Base-by-base conservation (phyloP, 2,888 invertebrate genomes). In the Rotaria macrura region DNA sequence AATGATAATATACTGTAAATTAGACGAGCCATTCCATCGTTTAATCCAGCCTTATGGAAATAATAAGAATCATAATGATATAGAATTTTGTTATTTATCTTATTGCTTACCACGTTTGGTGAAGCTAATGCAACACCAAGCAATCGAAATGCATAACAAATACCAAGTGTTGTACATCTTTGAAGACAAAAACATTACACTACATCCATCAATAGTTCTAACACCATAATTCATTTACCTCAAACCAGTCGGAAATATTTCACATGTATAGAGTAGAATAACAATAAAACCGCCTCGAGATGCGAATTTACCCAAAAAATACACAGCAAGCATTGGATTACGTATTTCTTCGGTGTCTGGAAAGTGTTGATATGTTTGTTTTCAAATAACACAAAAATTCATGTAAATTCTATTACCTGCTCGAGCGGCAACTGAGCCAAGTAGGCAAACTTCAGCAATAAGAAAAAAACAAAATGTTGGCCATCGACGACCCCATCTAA, bases 201-300 rank as follows among this genome's bases (percentile, higher is more conserved):
- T 12, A 17, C 17, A 17, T 49, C 14, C 3, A 49, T 17, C 17
- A 49, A 65, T 29, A 65, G n/a, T 29, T 47, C 3, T 23, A 25
- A 2, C n/a, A 9, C 23, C 2, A 55, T n/a, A 2, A 4, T 12
- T 5, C 20, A 79, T 40, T 40, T 79, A 79, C 79, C 79, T 79
- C n/a, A 86, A 74, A 40, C 85, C 83, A 47, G 86, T 86, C 38
- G 86, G 86, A 40, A 86, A 85, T 54, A 86, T 54, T 79, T 86
- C 86, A n/a, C 79, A 85, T 55, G 86, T 86, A 34, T 83, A 85
- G 25, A 86, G 57, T 34, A 85, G 12, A 29, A 86, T 72, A 29
- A 85, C 85, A 29, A 85, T 72, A 47, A 84, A 85, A n/a, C 54
- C 83, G 6, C 83, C 84, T 14, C 83, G 65, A 34, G 85, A 38